A percentile compares a stretch with the other conserved stretches of the same genome.
These are phyloP conservation scores for Odontocerum albicorne DNA, from an alignment of 2,888 invertebrate genomes.

Conservation along the genomic window DNA sequence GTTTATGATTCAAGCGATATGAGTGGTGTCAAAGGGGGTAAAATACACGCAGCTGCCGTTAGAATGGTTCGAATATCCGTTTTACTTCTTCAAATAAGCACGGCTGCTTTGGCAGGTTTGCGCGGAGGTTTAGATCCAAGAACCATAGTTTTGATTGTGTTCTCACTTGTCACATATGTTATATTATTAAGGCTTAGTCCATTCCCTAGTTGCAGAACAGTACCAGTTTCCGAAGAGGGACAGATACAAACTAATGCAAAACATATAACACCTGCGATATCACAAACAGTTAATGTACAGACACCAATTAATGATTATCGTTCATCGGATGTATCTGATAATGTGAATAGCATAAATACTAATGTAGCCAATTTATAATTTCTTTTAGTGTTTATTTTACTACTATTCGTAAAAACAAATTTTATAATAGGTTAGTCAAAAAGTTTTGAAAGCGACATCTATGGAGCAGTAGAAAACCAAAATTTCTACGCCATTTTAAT, in stretches of 20 bases:
- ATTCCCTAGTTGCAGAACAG: constrained; percentile 68
- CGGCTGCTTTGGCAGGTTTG: constrained; percentile 75
- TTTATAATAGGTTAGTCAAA: too few species aligned
- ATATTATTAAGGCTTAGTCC: constrained; percentile 69
- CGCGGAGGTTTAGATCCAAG: constrained; percentile 65
- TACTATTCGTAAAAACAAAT: too few species aligned
- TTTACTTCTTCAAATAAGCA: constrained; percentile 73
- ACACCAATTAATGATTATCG: constrained; percentile 51
- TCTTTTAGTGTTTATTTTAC: too few species aligned
- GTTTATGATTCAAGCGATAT: constrained; percentile 90
- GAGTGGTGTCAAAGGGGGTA: constrained; percentile 75
- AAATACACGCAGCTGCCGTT: constrained; percentile 87
- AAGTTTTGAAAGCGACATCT: too few species aligned
- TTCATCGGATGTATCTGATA: constrained; percentile 47
- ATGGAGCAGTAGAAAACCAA: too few species aligned
- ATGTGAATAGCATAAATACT: too few species aligned
- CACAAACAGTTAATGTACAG: constrained; percentile 47
- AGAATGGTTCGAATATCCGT: constrained; percentile 81
- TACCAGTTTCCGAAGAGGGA: constrained; percentile 53
- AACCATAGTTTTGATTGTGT: constrained; percentile 68
- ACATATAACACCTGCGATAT: constrained; percentile 60
- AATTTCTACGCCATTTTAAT: too few species aligned
- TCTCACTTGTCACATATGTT: constrained; percentile 65
- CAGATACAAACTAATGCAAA: constrained; percentile 53
- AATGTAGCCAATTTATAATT: too few species aligned